Evolutionary conservation across 2,797 vertebrate species (phyloP).

Genomic region (Gastrophryne carolinensis): DNA sequence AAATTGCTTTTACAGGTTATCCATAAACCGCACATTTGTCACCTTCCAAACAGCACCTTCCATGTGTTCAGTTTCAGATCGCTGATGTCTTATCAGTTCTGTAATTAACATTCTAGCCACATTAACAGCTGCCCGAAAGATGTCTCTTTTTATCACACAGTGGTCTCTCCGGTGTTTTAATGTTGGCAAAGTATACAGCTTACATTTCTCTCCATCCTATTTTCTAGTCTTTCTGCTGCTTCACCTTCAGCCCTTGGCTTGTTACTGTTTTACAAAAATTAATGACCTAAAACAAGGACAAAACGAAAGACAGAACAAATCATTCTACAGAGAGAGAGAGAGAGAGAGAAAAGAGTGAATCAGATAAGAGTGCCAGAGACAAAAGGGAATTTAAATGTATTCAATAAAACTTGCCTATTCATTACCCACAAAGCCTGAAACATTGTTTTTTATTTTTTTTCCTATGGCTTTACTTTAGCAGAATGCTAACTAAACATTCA

Average conservation of each 20-base stretch:
- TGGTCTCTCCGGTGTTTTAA: conserved; percentile 40
- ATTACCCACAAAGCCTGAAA: neutral
- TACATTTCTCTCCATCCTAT: conserved; percentile 35
- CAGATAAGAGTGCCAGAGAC: neutral
- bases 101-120: conserved; percentile 46
- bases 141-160: conserved; percentile 27
- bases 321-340: neutral
- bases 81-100: conserved; percentile 5
- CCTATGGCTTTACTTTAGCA: no score
- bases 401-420: neutral
- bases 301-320: conserved; percentile 39
- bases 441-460: no score
- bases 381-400: conserved; percentile 4
- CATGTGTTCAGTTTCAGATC: conserved; percentile 20
- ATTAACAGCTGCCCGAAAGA: conserved; percentile 43
- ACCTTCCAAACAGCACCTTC: conserved; percentile 47
- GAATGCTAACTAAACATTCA: no score
- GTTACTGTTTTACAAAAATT: conserved; percentile 32
- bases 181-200: conserved; percentile 26
- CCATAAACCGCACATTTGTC: conserved; percentile 65
- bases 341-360: neutral
- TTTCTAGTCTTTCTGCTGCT: conserved; percentile 53
- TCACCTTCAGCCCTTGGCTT: conserved; percentile 45
- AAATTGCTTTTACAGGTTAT: neutral
- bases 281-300: conserved; percentile 50